Conservation (phyloP, 2,888 invertebrate species). For the Drosophila anomalata region DNA sequence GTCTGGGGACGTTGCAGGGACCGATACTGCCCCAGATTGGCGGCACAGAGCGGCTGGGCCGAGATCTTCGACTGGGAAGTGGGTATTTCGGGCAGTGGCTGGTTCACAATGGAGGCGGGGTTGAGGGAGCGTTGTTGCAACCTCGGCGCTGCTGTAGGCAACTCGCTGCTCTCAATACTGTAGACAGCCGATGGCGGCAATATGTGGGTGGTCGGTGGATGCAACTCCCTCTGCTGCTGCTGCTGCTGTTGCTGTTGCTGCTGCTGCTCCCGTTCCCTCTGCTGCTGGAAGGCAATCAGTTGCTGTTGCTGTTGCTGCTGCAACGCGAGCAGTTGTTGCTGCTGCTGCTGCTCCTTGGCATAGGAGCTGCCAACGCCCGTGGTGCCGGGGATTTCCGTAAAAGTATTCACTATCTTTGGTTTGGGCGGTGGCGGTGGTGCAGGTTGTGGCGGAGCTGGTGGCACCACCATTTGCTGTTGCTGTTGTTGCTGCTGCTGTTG, state of each 20-base stretch:
- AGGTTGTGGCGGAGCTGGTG: constrained; percentile 62
- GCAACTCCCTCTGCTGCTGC: constrained; percentile 69
- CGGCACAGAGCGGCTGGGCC: constrained; percentile 83
- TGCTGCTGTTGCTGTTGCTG: constrained; percentile 68
- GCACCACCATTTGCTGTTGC: constrained; percentile 51
- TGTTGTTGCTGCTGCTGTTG: constrained; percentile 50
- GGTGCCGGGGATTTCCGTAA: constrained; percentile 83
- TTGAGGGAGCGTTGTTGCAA: constrained; percentile 71
- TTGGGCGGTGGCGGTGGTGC: constrained; percentile 80
- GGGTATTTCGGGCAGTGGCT: constrained; percentile 84
- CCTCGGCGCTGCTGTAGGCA: constrained; percentile 63
- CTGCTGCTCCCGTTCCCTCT: constrained; percentile 41
- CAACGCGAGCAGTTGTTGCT: constrained; percentile 59
- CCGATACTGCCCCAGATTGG: constrained; percentile 86
- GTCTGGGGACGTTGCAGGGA: constrained; percentile 86
- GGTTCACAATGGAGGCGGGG: constrained; percentile 84
- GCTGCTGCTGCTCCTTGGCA: constrained; percentile 80
- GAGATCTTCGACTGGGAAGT: constrained; percentile 81
- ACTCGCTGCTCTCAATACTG: constrained; percentile 81
- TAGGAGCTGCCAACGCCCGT: constrained; percentile 83
- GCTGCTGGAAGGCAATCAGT: constrained; percentile 49
- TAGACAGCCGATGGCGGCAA: constrained; percentile 83
- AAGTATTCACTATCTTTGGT: constrained; percentile 82
- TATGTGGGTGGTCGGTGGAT: constrained; percentile 81
- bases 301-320: constrained; percentile 67